Evolutionary conservation across 1,140 invertebrate genomes (phyloP).

Genomic region (Philotrypesis tridentata): DNA sequence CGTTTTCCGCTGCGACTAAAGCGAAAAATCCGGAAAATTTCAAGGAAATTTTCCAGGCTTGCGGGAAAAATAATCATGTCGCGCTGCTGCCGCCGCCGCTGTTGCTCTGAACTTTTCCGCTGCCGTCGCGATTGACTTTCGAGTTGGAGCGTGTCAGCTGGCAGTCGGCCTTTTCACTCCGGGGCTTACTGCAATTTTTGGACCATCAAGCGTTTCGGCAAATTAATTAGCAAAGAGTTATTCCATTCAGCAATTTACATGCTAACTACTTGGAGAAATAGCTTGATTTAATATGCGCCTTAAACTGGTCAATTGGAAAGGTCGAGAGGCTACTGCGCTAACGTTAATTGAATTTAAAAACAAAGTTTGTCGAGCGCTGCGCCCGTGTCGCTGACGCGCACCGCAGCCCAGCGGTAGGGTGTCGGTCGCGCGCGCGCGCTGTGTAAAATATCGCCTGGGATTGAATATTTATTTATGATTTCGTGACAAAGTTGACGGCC

Average conservation of each 20-base stretch:
- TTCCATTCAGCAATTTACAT: slow-evolving; percentile 38
- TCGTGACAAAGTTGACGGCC: background rate
- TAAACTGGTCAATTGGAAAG: slow-evolving; percentile 31
- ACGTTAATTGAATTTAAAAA: slow-evolving; percentile 40
- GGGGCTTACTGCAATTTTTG: background rate
- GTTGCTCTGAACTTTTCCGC: background rate
- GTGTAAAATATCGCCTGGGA: slow-evolving; percentile 13
- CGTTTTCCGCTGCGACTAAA: background rate
- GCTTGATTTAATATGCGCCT: slow-evolving; percentile 33
- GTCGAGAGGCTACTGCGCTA: background rate
- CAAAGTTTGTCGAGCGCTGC: background rate
- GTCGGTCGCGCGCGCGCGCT: too few species aligned
- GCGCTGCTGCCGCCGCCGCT: too few species aligned
- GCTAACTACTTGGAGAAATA: slow-evolving; percentile 27
- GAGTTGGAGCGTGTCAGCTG: background rate
- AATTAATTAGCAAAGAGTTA: slow-evolving; percentile 23
- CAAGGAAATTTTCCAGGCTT: background rate
- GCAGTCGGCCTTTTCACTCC: too few species aligned
- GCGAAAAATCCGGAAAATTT: background rate
- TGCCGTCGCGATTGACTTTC: background rate
- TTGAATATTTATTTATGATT: slow-evolving; percentile 31
- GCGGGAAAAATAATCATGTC: background rate
- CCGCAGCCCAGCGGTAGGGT: too few species aligned
- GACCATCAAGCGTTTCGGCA: background rate
- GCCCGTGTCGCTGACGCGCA: background rate